These are phyloP conservation scores for Nephila pilipes DNA, from an alignment of 1,140 invertebrate genomes.

Conservation along the genomic window DNA sequence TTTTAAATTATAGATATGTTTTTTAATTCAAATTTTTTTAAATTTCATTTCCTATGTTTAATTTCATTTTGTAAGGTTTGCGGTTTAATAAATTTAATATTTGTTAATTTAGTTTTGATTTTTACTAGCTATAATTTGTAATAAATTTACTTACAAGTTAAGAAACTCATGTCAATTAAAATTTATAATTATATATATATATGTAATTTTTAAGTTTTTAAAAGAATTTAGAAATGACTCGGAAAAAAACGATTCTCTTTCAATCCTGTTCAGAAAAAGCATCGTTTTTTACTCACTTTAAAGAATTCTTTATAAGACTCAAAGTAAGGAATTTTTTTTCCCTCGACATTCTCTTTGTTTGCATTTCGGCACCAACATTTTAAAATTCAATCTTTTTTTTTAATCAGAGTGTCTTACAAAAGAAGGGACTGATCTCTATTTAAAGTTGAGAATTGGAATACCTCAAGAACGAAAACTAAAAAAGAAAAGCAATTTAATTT, in stretches of 20 bases:
- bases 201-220: no score
- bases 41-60: no score
- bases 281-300: neutral
- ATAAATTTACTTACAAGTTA: no score
- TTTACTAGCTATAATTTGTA: no score
- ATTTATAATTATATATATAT: no score
- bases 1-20: no score
- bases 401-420: conserved; percentile 32
- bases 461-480: neutral
- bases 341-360: neutral
- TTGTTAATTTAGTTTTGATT: no score
- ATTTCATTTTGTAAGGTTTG: no score
- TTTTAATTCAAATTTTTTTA: no score
- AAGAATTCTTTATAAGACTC: neutral
- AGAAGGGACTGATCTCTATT: conserved; percentile 5
- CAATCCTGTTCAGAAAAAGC: neutral
- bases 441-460: conserved; percentile 14
- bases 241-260: neutral
- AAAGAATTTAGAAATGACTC: neutral
- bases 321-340: neutral
- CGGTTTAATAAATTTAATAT: no score
- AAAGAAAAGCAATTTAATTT: neutral
- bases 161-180: no score
- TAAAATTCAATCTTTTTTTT: conserved; percentile 22
- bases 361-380: neutral